A percentile compares a stretch with the other conserved stretches of the same genome.
Evolutionary conservation across 2,113 vertebrate species (phyloP).

Genomic region (Pelvicachromis taeniatus): DNA sequence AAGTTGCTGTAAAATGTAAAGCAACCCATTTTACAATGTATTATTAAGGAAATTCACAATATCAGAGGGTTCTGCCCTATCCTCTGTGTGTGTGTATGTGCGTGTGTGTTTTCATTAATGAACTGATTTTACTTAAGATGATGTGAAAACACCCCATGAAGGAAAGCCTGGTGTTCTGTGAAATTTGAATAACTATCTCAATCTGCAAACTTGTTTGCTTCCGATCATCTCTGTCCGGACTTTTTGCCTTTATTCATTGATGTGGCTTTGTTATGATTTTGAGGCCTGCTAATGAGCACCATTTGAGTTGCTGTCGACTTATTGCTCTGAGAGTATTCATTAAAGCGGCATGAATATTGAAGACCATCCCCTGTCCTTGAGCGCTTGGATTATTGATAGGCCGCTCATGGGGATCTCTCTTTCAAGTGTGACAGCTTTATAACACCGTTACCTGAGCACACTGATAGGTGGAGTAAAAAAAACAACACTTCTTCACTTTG

Average conservation of each 20-base stretch:
- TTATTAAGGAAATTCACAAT: too few relatives aligned
- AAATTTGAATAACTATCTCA: not conserved
- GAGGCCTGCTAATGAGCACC: constrained; percentile 20
- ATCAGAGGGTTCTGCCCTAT: too few relatives aligned
- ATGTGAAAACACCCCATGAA: not conserved
- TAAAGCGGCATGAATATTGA: constrained; percentile 35
- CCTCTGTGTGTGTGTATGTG: too few relatives aligned
- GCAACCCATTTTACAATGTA: too few relatives aligned
- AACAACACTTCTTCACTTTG: not conserved
- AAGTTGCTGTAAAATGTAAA: too few relatives aligned
- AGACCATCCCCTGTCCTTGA: not conserved
- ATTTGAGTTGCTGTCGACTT: constrained; percentile 20
- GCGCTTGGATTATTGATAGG: constrained; percentile 32
- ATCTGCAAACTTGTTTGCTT: not conserved
- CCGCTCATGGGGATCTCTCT: constrained; percentile 17
- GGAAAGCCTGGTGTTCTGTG: not conserved
- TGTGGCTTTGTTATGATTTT: not conserved
- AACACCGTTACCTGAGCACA: not conserved
- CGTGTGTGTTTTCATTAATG: too few relatives aligned
- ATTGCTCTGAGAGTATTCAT: constrained; percentile 43
- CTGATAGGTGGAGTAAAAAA: not conserved
- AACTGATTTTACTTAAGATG: not conserved
- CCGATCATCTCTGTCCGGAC: not conserved
- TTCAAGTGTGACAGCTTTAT: constrained; percentile 26
- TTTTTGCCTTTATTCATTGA: not conserved